Percentiles rank a stretch among this genome's conserved stretches.
Evolutionary conservation across 2,888 invertebrate genomes (phyloP).

Genomic region (Pocota personata): DNA sequence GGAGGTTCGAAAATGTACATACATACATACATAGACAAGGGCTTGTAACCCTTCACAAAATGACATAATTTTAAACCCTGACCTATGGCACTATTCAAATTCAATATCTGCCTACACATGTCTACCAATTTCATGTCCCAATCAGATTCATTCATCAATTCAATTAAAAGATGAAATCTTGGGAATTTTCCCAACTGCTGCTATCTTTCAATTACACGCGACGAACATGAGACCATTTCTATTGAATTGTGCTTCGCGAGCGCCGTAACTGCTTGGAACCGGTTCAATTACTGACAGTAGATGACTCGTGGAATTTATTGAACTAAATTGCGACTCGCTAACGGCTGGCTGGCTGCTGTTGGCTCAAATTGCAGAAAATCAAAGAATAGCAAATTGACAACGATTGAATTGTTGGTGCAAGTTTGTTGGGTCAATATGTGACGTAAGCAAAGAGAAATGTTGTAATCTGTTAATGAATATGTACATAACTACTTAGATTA

Average conservation of each 20-base stretch:
- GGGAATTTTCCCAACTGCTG: constrained; percentile 33
- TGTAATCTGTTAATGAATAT: background rate
- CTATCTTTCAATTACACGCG: background rate
- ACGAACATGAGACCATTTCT: constrained; percentile 13
- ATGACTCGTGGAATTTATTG: constrained; percentile 22
- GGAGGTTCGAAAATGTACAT: background rate
- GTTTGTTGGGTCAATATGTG: constrained; percentile 18
- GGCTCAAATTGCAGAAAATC: constrained; percentile 19
- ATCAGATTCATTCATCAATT: background rate
- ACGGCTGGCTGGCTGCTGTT: constrained; percentile 10
- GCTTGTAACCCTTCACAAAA: background rate
- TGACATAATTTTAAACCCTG: background rate
- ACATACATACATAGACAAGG: background rate
- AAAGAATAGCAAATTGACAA: constrained; percentile 1
- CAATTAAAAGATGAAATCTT: constrained; percentile 34
- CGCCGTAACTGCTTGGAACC: constrained; percentile 18
- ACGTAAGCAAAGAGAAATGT: background rate
- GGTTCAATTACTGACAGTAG: constrained; percentile 29
- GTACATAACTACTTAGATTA: background rate
- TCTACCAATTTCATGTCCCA: background rate
- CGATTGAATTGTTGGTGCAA: constrained; percentile 21
- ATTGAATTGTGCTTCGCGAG: constrained; percentile 9
- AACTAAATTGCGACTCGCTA: constrained; percentile 4
- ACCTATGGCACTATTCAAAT: too few species aligned
- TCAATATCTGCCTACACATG: too few species aligned